Evolutionary conservation across 1,140 invertebrate genomes (phyloP), one percentile per base, ranked within the genome.

Genomic region (Drosophila busckii): DNA sequence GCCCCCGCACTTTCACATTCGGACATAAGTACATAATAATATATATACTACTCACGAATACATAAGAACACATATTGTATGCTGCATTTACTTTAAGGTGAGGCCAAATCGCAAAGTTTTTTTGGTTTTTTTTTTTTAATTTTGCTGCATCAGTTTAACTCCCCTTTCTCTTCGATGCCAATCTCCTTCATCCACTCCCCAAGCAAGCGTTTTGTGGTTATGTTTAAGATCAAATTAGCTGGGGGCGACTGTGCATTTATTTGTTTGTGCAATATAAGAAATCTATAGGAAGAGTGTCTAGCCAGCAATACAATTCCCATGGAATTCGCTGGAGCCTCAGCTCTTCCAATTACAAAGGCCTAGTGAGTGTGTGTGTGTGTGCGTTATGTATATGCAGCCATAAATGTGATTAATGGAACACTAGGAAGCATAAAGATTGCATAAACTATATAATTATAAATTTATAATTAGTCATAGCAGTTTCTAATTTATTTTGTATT

Each of bases 211-310:
- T n/a, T 60, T 60, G 56, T 60, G 56, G 56, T 60, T 60, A 60
- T 60, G 56, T 60, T 59, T 60, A 60, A 50, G 56, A 60, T 60
- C 56, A 60, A 54, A 60, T 60, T 60, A 60, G 56, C 49, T 60
- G 56, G 31, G 25, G 32, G 40, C 49, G 49, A 54, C 32, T 54
- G 40, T 60, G 29, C 32, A 31, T 32, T 40, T 58, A 35, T 54
- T 60, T 60, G 26, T 60, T 60, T 60, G 40, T 60, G 48, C 38
- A 53, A 53, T 52, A 42, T 35, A 52, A 17, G 10, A 35, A 54
- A 26, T 44, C 7, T 12, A 32, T 54, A 19, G 29, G 8, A 53
- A 49, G 3, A 22, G 12, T 25, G 54, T 50, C 54, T 50, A 29
- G 53, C 34, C 45, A 34, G 37, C 26, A 41, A 50, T 28, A 29